A percentile compares a stretch with the other conserved stretches of the same genome.
Conservation (phyloP, 2,797 vertebrate species). For the Phylloscopus collybita region DNA sequence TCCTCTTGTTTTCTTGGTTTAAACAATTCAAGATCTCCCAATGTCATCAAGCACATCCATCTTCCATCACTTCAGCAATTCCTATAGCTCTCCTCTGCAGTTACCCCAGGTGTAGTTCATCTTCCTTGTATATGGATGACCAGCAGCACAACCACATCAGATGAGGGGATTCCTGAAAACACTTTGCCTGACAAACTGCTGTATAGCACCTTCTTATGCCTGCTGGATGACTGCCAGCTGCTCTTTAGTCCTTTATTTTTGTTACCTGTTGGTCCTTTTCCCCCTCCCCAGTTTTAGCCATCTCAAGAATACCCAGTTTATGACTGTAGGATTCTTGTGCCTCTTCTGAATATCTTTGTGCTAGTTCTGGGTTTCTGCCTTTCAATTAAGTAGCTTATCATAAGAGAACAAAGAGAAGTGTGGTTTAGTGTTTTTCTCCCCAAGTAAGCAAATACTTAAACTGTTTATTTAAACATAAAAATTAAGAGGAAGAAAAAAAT, state of each 20-base stretch:
- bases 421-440: neutral
- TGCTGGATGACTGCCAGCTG: neutral
- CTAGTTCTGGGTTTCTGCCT: neutral
- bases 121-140: neutral
- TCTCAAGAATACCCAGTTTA: neutral
- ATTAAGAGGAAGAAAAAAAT: neutral
- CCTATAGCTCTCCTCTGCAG: neutral
- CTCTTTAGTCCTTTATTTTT: neutral
- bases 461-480: conserved; percentile 35
- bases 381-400: neutral
- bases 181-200: neutral
- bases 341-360: neutral
- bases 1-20: neutral
- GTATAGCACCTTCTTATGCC: neutral
- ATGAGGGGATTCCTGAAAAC: neutral
- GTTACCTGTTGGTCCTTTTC: neutral
- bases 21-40: neutral
- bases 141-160: neutral
- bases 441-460: neutral
- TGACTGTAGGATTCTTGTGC: neutral
- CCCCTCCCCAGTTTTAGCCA: neutral
- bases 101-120: neutral
- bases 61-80: neutral
- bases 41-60: neutral
- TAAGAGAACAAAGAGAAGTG: neutral